These are phyloP conservation scores for Echeneis naucrates DNA, from an alignment of 2,797 vertebrate genomes.

Conservation along the genomic window DNA sequence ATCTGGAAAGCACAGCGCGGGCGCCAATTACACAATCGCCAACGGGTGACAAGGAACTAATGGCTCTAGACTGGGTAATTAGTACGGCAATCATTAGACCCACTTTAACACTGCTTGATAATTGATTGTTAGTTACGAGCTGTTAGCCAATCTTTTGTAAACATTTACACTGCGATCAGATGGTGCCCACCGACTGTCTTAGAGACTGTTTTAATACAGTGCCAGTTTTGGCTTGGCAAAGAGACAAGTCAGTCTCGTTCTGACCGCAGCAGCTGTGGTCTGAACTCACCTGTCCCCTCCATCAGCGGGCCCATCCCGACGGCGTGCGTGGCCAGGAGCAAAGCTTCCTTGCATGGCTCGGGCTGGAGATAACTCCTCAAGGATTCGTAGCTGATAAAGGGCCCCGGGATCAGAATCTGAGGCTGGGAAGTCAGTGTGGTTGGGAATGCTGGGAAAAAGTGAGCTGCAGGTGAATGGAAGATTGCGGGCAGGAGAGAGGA, in stretches of 20 bases:
- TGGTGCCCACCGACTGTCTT: constrained; percentile 70
- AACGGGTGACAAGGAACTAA: constrained; percentile 86
- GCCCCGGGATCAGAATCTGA: constrained; percentile 84
- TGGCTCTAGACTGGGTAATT: constrained; percentile 87
- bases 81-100: constrained; percentile 83
- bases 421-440: constrained; percentile 76
- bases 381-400: constrained; percentile 86
- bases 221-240: constrained; percentile 54
- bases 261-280: neutral
- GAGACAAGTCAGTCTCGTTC: constrained; percentile 26
- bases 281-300: constrained; percentile 82
- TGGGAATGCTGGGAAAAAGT: constrained; percentile 84
- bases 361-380: constrained; percentile 86
- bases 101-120: constrained; percentile 81
- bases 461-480: constrained; percentile 82
- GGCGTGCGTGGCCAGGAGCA: constrained; percentile 81
- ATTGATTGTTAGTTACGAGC: constrained; percentile 89
- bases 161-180: constrained; percentile 84
- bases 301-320: constrained; percentile 70
- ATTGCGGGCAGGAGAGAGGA: constrained; percentile 82
- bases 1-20: constrained; percentile 85
- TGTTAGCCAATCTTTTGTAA: constrained; percentile 87
- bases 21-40: constrained; percentile 85
- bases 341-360: constrained; percentile 84
- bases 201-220: constrained; percentile 53